These are phyloP conservation scores for Drosophila limbata DNA, from an alignment of 2,888 invertebrate species.

Conservation along the genomic window DNA sequence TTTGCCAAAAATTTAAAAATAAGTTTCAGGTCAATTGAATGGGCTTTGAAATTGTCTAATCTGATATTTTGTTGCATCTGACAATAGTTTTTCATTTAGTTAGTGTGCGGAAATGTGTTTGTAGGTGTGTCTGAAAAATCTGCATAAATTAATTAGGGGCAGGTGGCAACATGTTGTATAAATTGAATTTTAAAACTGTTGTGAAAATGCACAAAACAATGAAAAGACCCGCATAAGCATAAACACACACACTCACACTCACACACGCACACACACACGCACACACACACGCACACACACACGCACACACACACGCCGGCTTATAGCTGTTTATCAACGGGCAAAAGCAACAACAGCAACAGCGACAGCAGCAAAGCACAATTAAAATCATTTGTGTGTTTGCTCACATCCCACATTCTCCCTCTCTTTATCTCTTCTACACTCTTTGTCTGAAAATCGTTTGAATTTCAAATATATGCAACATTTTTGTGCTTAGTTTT, in stretches of 20 bases:
- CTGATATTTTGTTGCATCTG: neutral
- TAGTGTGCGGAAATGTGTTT: neutral
- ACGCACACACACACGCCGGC: slow-evolving; percentile 5
- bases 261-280: neutral
- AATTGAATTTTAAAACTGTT: slow-evolving; percentile 34
- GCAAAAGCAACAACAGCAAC: slow-evolving; percentile 12
- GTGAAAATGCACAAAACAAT: slow-evolving; percentile 22
- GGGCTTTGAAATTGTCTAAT: neutral
- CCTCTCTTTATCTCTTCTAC: neutral
- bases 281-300: neutral
- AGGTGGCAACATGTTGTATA: slow-evolving; percentile 23
- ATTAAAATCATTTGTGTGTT: slow-evolving; percentile 42
- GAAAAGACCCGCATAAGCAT: slow-evolving; percentile 5
- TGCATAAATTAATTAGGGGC: slow-evolving; percentile 33
- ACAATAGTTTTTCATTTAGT: slow-evolving; percentile 1
- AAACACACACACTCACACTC: neutral
- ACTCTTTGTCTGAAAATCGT: neutral
- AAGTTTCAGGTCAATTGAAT: neutral
- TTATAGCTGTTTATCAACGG: slow-evolving; percentile 42
- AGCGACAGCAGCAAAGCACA: slow-evolving; percentile 20
- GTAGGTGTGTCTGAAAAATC: slow-evolving; percentile 1
- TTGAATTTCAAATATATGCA: slow-evolving; percentile 30
- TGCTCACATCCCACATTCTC: neutral
- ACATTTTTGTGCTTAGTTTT: slow-evolving; percentile 31
- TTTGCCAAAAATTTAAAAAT: no score